phyloP scores from a whole-genome alignment of 2,888 invertebrate genomes.

The Tenthredo livida region DNA sequence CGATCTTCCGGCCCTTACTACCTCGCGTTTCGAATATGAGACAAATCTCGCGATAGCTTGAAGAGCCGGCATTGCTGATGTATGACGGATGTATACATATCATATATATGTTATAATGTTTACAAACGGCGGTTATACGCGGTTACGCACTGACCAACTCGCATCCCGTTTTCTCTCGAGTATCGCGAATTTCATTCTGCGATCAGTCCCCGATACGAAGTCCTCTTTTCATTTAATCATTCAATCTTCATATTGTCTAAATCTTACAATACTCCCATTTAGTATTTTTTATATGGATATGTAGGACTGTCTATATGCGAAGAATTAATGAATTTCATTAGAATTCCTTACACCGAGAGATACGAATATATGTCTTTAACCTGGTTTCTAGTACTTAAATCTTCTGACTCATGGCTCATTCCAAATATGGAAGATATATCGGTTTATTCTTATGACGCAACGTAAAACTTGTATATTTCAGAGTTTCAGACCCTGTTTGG shows the following conservation, averaged over 20 bases:
- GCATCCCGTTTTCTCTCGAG: not conserved
- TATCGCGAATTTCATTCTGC: not conserved
- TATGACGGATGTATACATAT: not conserved
- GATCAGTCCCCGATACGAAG: not conserved
- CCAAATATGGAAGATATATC: slow-evolving; percentile 51
- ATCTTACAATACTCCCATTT: not conserved
- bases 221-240: not conserved
- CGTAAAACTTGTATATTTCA: slow-evolving; percentile 37
- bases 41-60: not conserved
- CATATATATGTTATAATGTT: not conserved
- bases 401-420: slow-evolving; percentile 36
- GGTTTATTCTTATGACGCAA: slow-evolving; percentile 55
- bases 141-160: slow-evolving; percentile 10
- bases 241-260: not conserved
- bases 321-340: slow-evolving; percentile 41
- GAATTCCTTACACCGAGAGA: slow-evolving; percentile 29
- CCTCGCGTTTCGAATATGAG: not conserved
- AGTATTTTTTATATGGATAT: slow-evolving; percentile 24
- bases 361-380: slow-evolving; percentile 43
- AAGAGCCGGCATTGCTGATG: not conserved
- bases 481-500: slow-evolving; percentile 49
- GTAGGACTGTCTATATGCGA: slow-evolving; percentile 14
- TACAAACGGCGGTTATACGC: slow-evolving; percentile 24
- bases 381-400: slow-evolving; percentile 52
- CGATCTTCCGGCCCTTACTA: not conserved